Evolutionary conservation across 1,140 invertebrate species (phyloP), one percentile per base, ranked within the genome.

Genomic region (Drosophila lowei): DNA sequence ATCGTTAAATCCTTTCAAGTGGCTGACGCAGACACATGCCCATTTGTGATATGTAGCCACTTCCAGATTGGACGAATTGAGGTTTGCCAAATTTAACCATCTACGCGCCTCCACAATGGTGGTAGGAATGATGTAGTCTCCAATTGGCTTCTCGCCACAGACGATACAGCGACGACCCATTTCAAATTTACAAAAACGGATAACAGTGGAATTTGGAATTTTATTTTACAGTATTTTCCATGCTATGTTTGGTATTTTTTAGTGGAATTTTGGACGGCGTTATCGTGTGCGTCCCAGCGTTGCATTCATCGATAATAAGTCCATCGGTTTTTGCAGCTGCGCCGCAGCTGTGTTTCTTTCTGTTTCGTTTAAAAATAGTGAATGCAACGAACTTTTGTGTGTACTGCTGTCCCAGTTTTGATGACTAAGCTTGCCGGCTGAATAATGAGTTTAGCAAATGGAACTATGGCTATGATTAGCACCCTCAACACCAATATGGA

Each of bases 131-230:
- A 72, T 47, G 30, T 42, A 71, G 2, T 41, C 15, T 0, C 48
- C 54, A n/a, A 9, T 53, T 0, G 81, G 77, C 34, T 49, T 11
- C 23, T 62, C 46, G 9, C 81, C 81, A 66, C 81, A 85, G 47
- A 86, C 52, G 48, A 85, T 52, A 70, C 81, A 85, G 42, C 70
- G 65, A 61, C 80, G 80, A 18, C 43, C 49, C 81, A 85, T 85
- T 28, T 43, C 38, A 58, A 46, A 57, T 48, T 47, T 21, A 57
- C 68, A 28, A 63, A 79, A 76, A 65, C 46, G 58, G 9, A 3
- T 11, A 53, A 61, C 38, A 8, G 21, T 48, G 18, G 7, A 74
- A 74, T 74, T 71, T 85, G 66, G 73, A 80, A 65, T 62, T 80
- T 66, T 16, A 54, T 23, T 64, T 43, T 58, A 72, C 49, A 47